Evolutionary conservation across 2,797 vertebrate genomes (phyloP), one percentile per base, ranked within the genome.

Genomic region (Sebastes cheni): DNA sequence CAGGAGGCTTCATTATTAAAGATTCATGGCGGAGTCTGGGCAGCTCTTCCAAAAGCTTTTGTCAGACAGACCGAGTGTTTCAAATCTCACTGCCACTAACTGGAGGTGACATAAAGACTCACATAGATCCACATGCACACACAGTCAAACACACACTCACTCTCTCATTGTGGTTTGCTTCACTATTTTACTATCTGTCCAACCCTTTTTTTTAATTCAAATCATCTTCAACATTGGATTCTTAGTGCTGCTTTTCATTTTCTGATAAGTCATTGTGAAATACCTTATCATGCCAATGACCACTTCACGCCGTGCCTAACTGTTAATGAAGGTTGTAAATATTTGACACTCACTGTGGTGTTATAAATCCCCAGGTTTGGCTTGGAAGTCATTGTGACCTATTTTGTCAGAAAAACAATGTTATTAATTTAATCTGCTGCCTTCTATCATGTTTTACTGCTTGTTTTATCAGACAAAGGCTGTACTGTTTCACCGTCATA

Each of bases 1-100:
- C 94, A 94, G 87, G 86, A 93, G 88, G 87, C 91, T 92, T 94
- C 92, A 93, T 93, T 93, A 95, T 95, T 94, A 95, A 95, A 94
- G 91, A 95, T 95, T 94, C 89, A 95, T 94, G 81, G 86, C 52
- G 52, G 84, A 91, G 91, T 92, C 92, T 93, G 91, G 93, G 91
- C 90, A 93, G 93, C 89, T 92, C 84, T 64, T 94, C 88, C 91
- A 90, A 92, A 93, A 93, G 92, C 93, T 93, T 92, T 94, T 94
- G 93, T 94, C 91, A 93, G 90, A 92, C 93, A 93, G 90, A 91
- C 91, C 54, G 86, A 92, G 79, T 90, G 88, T 91, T 89, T 95
- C 92, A 92, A 92, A 91, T 93, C 91, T 87, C 83, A 81, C 84
- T 86, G 83, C 83, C 85, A 72, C 92, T 93, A 93, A 94, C 84